Evolutionary conservation across 2,888 invertebrate species (phyloP).

Genomic region (Melanostoma mellinum): DNA sequence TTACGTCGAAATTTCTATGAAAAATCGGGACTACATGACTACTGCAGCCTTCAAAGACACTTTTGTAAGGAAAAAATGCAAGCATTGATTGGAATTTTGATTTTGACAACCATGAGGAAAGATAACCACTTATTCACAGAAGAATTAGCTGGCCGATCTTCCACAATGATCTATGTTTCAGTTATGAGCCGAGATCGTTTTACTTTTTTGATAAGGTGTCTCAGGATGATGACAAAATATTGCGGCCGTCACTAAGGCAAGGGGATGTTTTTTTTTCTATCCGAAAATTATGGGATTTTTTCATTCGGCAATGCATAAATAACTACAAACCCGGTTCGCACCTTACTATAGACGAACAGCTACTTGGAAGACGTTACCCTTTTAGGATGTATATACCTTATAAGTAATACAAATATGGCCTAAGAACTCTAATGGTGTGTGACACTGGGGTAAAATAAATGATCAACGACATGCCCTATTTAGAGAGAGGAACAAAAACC

Average conservation of each 20-base stretch:
- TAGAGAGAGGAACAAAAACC: slow-evolving; percentile 39
- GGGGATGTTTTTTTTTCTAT: slow-evolving; percentile 33
- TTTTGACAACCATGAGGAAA: slow-evolving; percentile 3
- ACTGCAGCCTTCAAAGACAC: too few relatives aligned
- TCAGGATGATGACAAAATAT: slow-evolving; percentile 1
- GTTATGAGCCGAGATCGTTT: slow-evolving; percentile 16
- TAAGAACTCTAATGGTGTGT: slow-evolving; percentile 21
- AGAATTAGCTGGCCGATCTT: not conserved
- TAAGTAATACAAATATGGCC: slow-evolving; percentile 30
- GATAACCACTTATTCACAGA: slow-evolving; percentile 19
- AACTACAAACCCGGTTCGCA: slow-evolving; percentile 36
- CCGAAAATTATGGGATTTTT: slow-evolving; percentile 41
- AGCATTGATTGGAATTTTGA: too few relatives aligned
- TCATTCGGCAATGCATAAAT: slow-evolving; percentile 23
- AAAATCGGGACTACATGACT: too few relatives aligned
- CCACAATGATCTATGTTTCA: slow-evolving; percentile 3
- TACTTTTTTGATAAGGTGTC: not conserved
- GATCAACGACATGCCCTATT: slow-evolving; percentile 42
- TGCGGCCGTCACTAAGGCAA: not conserved
- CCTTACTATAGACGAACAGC: slow-evolving; percentile 45
- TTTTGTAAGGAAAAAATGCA: too few relatives aligned
- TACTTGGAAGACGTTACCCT: slow-evolving; percentile 21
- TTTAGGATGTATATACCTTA: slow-evolving; percentile 32
- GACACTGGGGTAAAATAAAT: slow-evolving; percentile 36
- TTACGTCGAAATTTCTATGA: too few relatives aligned